Evolutionary conservation across 2,797 vertebrate species (phyloP), one percentile per base, ranked within the genome.

Genomic region (Hipposideros larvatus): DNA sequence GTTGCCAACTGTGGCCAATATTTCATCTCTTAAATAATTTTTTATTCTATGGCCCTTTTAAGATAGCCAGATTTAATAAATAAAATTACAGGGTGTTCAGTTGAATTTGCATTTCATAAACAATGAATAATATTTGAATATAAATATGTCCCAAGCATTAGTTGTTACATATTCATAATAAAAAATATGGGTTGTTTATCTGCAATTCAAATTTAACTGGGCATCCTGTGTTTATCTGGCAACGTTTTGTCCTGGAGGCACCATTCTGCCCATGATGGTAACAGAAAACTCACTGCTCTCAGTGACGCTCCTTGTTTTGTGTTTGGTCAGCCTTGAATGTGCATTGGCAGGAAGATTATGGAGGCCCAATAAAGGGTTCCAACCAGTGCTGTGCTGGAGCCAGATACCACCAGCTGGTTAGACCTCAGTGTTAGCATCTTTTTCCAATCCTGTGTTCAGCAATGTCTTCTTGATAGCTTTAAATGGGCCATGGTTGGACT

Each of bases 61-160:
- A 82, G 22, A 61, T 59, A 82, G 8, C 26, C 51, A 71, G 7
- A 22, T 51, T 92, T 61, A 78, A 1, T 41, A 90, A 74, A 46
- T 65, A 55, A 87, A 94, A 65, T 43, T 70, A 79, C 5, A 43
- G 26, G 0, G 4, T 79, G 14, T 22, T 87, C n/a, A 92, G 55
- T 85, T 88, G 74, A 80, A 93, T 80, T 90, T 93, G 7, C 87
- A 78, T 77, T 63, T 86, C 26, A 65, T 51, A 84, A 84, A 28
- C 4, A 66, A 74, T 37, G 18, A 22, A 73, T 80, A 57, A 5
- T 78, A 66, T 57, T 86, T 78, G 73, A 61, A 13, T 94, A 22
- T 88, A 61, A 70, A 59, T 68, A n/a, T 66, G 2, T 7, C 9
- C 31, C 19, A 21, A 87, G 24, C 5, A 43, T 51, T 55, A 70